Evolutionary conservation across 92 coral and sea anemone species (phyloP).

Genomic region (Palythoa heliodiscus): DNA sequence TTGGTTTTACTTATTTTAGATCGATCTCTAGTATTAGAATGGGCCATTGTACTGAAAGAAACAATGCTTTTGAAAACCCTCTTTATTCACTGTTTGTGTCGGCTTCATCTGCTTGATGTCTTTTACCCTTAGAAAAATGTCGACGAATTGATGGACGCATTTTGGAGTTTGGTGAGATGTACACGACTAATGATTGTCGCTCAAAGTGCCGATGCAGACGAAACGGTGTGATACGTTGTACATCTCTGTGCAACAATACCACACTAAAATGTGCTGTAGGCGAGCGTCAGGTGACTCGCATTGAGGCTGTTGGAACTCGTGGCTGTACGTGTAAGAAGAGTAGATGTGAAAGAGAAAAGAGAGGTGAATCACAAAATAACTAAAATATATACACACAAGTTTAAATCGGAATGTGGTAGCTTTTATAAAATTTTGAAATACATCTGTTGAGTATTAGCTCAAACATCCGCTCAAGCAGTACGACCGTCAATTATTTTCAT

Average conservation of each 20-base stretch:
- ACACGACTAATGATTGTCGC: slow-evolving; percentile 70
- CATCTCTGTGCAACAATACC: slow-evolving; percentile 61
- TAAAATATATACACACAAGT: too few relatives aligned
- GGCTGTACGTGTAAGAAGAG: slow-evolving; percentile 67
- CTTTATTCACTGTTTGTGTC: too few relatives aligned
- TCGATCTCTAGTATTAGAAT: too few relatives aligned
- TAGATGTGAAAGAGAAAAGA: slow-evolving; percentile 17
- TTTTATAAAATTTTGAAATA: too few relatives aligned
- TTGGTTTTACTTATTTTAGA: too few relatives aligned
- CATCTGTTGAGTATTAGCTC: too few relatives aligned
- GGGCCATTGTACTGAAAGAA: too few relatives aligned
- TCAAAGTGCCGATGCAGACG: slow-evolving; percentile 77
- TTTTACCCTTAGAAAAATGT: slow-evolving; percentile 48
- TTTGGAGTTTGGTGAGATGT: slow-evolving; percentile 61
- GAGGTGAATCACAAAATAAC: not conserved
- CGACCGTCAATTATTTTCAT: too few relatives aligned
- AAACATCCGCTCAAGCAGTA: too few relatives aligned
- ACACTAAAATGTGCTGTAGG: slow-evolving; percentile 48
- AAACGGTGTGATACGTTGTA: slow-evolving; percentile 63
- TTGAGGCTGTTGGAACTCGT: slow-evolving; percentile 51
- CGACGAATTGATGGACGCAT: slow-evolving; percentile 56
- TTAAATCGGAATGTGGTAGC: too few relatives aligned
- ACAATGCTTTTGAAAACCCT: too few relatives aligned
- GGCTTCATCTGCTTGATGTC: not conserved
- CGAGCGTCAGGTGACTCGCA: slow-evolving; percentile 48